A percentile compares a stretch with the other conserved stretches of the same genome.
These are phyloP conservation scores for Volucella inanis DNA, from an alignment of 2,888 invertebrate genomes.

Conservation along the genomic window DNA sequence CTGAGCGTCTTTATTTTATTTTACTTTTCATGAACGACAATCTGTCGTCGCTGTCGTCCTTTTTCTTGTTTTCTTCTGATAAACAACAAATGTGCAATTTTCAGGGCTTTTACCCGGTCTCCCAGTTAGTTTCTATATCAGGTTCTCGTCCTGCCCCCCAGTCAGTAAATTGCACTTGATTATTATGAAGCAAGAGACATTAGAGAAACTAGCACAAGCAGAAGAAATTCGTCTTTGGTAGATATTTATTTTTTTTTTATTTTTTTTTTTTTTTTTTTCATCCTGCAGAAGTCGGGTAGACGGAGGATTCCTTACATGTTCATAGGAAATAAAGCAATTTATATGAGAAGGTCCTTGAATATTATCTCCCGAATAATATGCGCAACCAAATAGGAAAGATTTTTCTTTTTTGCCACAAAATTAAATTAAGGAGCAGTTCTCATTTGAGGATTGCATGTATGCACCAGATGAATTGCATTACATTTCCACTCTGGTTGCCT, in stretches of 20 bases:
- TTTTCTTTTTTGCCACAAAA: constrained; percentile 39
- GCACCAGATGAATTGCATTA: constrained; percentile 64
- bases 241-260: constrained; percentile 4
- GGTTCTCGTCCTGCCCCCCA: neutral
- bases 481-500: constrained; percentile 17
- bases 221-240: constrained; percentile 42
- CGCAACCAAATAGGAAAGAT: constrained; percentile 22
- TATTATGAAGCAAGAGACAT: constrained; percentile 36
- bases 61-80: constrained; percentile 70
- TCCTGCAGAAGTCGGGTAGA: constrained; percentile 30
- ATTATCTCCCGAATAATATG: neutral
- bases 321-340: constrained; percentile 69
- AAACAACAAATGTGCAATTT: constrained; percentile 70
- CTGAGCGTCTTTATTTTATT: constrained; percentile 44
- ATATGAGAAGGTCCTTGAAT: constrained; percentile 33
- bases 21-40: constrained; percentile 11
- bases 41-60: constrained; percentile 19
- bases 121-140: neutral
- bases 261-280: neutral
- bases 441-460: constrained; percentile 70
- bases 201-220: neutral
- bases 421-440: constrained; percentile 65
- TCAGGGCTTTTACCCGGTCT: constrained; percentile 30
- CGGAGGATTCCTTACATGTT: constrained; percentile 29
- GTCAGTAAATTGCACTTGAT: constrained; percentile 47